Conservation (phyloP, 2,113 vertebrate genomes). For the Camelus dromedarius region DNA sequence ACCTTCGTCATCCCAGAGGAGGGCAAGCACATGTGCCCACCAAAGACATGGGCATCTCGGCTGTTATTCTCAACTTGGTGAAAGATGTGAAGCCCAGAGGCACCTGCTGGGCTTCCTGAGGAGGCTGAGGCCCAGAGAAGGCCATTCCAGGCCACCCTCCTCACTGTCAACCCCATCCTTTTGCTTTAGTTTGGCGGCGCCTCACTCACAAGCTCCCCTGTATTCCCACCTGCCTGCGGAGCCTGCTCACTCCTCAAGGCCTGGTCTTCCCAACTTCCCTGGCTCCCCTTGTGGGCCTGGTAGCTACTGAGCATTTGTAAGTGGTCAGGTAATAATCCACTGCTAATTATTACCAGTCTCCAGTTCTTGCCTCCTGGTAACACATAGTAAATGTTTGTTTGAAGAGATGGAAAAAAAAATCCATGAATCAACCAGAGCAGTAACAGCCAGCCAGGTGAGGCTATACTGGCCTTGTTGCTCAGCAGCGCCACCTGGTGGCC, state of each 20-base stretch:
- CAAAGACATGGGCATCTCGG: background rate
- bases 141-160: background rate
- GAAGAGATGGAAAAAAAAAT: background rate
- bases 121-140: background rate
- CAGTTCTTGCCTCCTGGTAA: background rate
- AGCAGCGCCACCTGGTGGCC: background rate
- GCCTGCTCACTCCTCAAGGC: background rate
- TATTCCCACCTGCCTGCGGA: background rate
- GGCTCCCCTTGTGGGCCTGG: background rate
- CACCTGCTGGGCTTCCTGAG: too few relatives aligned
- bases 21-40: rapidly evolving
- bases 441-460: background rate
- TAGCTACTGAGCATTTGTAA: rapidly evolving
- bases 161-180: background rate
- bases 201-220: background rate
- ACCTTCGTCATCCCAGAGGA: background rate
- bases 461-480: background rate
- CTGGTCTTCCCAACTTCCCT: background rate
- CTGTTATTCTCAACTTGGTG: background rate
- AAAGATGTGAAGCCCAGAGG: too few relatives aligned
- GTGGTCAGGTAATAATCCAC: rapidly evolving
- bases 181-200: too few relatives aligned
- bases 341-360: background rate
- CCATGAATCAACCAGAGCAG: background rate
- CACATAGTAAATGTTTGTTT: background rate